A percentile compares a stretch with the other conserved stretches of the same genome.
Evolutionary conservation across 2,113 vertebrate species (phyloP).

Genomic region (Silurus meridionalis): DNA sequence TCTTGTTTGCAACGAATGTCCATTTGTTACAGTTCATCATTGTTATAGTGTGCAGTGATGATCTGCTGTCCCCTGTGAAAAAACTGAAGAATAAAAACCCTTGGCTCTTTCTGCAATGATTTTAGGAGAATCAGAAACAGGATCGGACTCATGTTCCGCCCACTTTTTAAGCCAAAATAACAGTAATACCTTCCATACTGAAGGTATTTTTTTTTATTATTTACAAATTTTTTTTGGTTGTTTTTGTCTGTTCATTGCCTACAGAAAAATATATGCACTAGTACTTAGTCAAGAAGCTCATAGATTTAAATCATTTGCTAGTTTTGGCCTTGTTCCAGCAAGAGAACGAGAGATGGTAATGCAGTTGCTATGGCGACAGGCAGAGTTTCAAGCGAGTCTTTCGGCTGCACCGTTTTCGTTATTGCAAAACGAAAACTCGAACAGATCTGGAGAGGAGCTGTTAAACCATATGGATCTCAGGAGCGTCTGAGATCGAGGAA

Average conservation of each 20-base stretch:
- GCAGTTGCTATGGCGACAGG: conserved; percentile 52
- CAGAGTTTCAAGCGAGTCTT: conserved; percentile 40
- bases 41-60: too few relatives aligned
- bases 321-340: conserved; percentile 13
- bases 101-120: neutral
- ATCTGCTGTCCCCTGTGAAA: neutral
- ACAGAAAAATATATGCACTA: neutral
- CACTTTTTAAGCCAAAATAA: neutral
- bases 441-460: conserved; percentile 23
- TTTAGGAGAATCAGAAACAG: neutral
- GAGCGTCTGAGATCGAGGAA: neutral
- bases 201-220: neutral
- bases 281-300: neutral
- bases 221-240: neutral
- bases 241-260: neutral
- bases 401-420: conserved; percentile 38
- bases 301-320: neutral
- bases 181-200: neutral
- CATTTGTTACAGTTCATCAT: too few relatives aligned
- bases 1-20: too few relatives aligned
- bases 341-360: neutral
- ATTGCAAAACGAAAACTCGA: conserved; percentile 23
- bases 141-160: neutral
- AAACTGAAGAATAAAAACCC: neutral
- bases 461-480: conserved; percentile 41